Evolutionary conservation across 2,888 invertebrate species (phyloP).

Genomic region (Acronicta psi): DNA sequence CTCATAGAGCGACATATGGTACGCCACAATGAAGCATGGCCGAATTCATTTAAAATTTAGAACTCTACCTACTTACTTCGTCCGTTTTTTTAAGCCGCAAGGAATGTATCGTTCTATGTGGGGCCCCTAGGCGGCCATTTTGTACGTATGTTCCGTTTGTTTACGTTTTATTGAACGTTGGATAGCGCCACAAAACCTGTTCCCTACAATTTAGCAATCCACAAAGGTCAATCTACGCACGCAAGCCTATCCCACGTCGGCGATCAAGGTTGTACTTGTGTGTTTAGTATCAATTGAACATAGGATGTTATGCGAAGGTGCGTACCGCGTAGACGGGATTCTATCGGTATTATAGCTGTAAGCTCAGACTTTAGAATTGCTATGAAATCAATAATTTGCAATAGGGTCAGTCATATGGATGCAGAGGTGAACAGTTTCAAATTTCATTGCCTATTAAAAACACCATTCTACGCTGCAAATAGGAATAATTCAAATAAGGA

Average conservation of each 20-base stretch:
- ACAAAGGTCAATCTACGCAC: slow-evolving; percentile 59
- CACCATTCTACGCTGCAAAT: background rate
- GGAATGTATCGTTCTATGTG: slow-evolving; percentile 31
- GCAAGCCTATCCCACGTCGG: slow-evolving; percentile 50
- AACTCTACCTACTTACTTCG: background rate
- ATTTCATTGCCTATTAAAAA: background rate
- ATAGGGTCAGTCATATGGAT: slow-evolving; percentile 11
- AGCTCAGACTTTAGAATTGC: slow-evolving; percentile 12
- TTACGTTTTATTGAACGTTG: slow-evolving; percentile 57
- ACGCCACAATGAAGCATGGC: slow-evolving; percentile 9
- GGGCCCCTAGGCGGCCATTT: slow-evolving; percentile 50
- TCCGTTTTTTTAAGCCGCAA: slow-evolving; percentile 27
- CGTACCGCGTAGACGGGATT: slow-evolving; percentile 11
- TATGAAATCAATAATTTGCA: slow-evolving; percentile 15
- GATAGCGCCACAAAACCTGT: slow-evolving; percentile 57
- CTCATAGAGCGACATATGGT: slow-evolving; percentile 13
- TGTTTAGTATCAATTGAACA: slow-evolving; percentile 51
- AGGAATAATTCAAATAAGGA: too few species aligned
- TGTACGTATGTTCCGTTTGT: slow-evolving; percentile 59
- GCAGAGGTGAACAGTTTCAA: slow-evolving; percentile 2
- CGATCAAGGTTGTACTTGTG: slow-evolving; percentile 52
- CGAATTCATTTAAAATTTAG: slow-evolving; percentile 14
- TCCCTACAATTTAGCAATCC: slow-evolving; percentile 58
- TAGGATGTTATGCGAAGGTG: slow-evolving; percentile 40
- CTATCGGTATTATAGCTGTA: slow-evolving; percentile 23